Evolutionary conservation across 2,113 vertebrate genomes (phyloP).

Genomic region (Panthera tigris): DNA sequence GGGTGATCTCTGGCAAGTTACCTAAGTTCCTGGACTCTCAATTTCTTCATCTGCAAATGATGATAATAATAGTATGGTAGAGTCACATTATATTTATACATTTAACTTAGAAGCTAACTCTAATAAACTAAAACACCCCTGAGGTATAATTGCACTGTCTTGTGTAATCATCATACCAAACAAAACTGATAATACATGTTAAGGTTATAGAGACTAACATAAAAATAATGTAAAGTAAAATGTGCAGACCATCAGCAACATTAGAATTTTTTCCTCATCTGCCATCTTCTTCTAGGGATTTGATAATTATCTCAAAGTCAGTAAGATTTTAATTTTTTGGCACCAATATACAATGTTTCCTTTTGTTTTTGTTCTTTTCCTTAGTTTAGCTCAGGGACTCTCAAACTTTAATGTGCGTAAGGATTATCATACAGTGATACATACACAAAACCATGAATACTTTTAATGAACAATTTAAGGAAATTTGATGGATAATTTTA

Average conservation of each 20-base stretch:
- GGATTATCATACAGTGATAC: neutral
- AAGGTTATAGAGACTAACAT: neutral
- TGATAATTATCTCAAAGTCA: neutral
- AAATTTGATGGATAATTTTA: constrained; percentile 8
- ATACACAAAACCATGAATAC: neutral
- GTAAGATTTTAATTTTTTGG: neutral
- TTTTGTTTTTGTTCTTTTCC: neutral
- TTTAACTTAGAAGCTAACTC: constrained; percentile 12
- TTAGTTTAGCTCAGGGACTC: neutral
- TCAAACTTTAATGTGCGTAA: neutral
- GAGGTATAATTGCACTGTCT: neutral
- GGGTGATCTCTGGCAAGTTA: neutral
- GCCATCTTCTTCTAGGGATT: neutral
- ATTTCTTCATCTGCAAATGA: constrained; percentile 9
- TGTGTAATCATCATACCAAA: neutral
- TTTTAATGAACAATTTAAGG: neutral
- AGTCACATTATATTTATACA: neutral
- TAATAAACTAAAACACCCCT: neutral
- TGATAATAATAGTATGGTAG: neutral
- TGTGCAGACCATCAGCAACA: neutral
- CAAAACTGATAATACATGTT: neutral
- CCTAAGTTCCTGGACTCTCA: neutral
- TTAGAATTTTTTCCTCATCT: neutral
- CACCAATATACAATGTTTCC: neutral
- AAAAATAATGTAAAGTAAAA: neutral